These are phyloP conservation scores for Hippocampus guttulatus DNA, from an alignment of 2,113 vertebrate genomes.

Conservation along the genomic window DNA sequence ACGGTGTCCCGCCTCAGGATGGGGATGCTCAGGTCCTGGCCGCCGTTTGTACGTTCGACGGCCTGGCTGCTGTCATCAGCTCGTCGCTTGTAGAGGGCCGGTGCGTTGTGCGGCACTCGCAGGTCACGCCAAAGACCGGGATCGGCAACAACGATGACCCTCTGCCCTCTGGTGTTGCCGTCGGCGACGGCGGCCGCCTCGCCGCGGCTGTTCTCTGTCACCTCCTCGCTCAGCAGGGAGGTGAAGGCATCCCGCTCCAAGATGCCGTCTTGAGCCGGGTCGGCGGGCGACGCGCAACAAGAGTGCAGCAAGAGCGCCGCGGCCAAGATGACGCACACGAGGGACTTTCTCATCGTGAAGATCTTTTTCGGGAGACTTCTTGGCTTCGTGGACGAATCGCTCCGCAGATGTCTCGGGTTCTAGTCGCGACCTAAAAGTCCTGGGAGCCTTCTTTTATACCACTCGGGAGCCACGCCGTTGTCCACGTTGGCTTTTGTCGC, in stretches of 20 bases:
- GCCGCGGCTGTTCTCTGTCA: slow-evolving; percentile 25
- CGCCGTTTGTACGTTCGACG: slow-evolving; percentile 37
- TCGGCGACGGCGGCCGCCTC: slow-evolving; percentile 1
- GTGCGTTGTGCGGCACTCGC: slow-evolving; percentile 38
- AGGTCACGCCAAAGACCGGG: slow-evolving; percentile 59
- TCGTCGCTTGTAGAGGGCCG: slow-evolving; percentile 52
- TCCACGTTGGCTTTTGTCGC: slow-evolving; percentile 34
- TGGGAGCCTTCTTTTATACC: slow-evolving; percentile 60
- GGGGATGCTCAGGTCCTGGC: slow-evolving; percentile 51
- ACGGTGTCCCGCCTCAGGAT: slow-evolving; percentile 71
- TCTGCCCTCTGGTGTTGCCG: slow-evolving; percentile 30
- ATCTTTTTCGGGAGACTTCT: slow-evolving; percentile 21
- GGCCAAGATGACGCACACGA: slow-evolving; percentile 48
- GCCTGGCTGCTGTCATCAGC: slow-evolving; percentile 42
- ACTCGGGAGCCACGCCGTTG: neutral
- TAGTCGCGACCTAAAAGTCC: slow-evolving; percentile 23
- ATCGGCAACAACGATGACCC: slow-evolving; percentile 61
- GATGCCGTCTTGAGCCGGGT: slow-evolving; percentile 48
- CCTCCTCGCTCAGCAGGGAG: slow-evolving; percentile 46
- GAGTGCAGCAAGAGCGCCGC: slow-evolving; percentile 56
- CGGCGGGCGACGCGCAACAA: slow-evolving; percentile 41
- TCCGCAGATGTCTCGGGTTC: slow-evolving; percentile 20
- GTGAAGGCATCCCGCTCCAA: slow-evolving; percentile 56
- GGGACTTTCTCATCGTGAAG: slow-evolving; percentile 61
- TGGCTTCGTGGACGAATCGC: slow-evolving; percentile 1